Percentiles rank a stretch among this genome's conserved stretches.
These are phyloP conservation scores for Pristionchus arcanus DNA, from an alignment of 2,888 invertebrate genomes.

Conservation along the genomic window DNA sequence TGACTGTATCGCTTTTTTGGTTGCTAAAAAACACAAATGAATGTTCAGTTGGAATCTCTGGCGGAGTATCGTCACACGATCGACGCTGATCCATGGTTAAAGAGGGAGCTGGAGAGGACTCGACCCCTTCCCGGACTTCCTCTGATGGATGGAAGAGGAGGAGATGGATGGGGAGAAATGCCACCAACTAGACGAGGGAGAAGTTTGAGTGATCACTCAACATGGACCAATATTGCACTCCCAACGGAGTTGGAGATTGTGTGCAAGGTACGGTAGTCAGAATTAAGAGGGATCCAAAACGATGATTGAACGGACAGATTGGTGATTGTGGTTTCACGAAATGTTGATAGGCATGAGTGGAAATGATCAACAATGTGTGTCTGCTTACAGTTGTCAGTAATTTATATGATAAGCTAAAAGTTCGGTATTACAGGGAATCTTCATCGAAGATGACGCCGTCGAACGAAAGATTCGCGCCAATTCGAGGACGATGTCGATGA, in stretches of 20 bases:
- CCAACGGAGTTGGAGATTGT: constrained; percentile 68
- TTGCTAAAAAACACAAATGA: no score
- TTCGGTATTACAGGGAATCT: constrained; percentile 44
- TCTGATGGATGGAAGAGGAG: background rate
- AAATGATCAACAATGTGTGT: background rate
- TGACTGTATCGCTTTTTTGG: background rate
- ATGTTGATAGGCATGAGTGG: background rate
- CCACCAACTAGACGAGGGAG: constrained; percentile 11
- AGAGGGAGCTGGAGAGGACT: background rate
- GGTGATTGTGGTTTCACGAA: background rate
- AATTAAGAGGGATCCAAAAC: no score
- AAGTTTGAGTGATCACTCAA: background rate
- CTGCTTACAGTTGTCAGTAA: background rate
- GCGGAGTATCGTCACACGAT: constrained; percentile 22
- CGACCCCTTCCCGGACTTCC: constrained; percentile 26
- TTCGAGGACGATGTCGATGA: constrained; percentile 2
- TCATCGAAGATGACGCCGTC: constrained; percentile 1
- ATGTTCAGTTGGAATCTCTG: constrained; percentile 45
- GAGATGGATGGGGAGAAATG: background rate
- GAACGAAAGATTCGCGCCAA: constrained; percentile 20
- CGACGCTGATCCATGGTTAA: constrained; percentile 7
- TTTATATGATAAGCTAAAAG: no score
- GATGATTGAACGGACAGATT: background rate
- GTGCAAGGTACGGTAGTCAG: constrained; percentile 59
- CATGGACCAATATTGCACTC: constrained; percentile 61